Base-by-base conservation (phyloP, 2,888 invertebrate genomes). In the Balanococcus diminutus region DNA sequence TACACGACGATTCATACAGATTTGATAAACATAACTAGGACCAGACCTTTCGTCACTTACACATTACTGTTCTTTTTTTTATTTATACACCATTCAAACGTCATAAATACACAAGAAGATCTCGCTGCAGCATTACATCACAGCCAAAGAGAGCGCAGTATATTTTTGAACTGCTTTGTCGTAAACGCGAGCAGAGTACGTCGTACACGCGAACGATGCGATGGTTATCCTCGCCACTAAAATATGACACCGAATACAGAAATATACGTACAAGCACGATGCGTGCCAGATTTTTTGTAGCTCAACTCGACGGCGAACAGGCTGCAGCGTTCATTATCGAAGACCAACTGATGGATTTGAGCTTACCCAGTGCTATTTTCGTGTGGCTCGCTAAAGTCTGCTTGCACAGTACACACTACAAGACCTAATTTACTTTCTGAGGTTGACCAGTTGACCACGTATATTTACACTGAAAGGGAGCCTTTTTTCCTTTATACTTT, bases 211-310 rank as follows among this genome's bases (percentile, higher is more conserved):
- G 56, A 56, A 56, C 56, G 56, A 61, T 25, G 61, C 61, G 9
- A 67, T 28, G 67, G 28, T 67, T 67, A 67, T 67, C 67, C 56
- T 56, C 67, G 67, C 67, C 67, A 67, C 67, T 31, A 28, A 67
- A 67, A 67, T 67, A 67, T 67, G 67, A 67, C 67, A 67, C 67
- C 67, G 67, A 67, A 67, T 67, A 67, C 67, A 67, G 67, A 67
- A 67, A 67, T 67, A 67, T 67, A 46, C 46, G 46, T 46, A 67
- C 67, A 28, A 16, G 16, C 28, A 28, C 67, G 67, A 67, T 67
- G 28, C 67, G 67, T 67, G 67, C 67, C 67, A 67, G 67, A 67
- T 67, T 67, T 67, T 67, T 67, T 67, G 28, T 67, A 67, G 28
- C 28, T 14, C 67, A 51, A 51, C 22, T 67, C 25, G 67, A 67